phyloP scores from a whole-genome alignment of 2,797 vertebrate species.

The Acanthiza pusilla region DNA sequence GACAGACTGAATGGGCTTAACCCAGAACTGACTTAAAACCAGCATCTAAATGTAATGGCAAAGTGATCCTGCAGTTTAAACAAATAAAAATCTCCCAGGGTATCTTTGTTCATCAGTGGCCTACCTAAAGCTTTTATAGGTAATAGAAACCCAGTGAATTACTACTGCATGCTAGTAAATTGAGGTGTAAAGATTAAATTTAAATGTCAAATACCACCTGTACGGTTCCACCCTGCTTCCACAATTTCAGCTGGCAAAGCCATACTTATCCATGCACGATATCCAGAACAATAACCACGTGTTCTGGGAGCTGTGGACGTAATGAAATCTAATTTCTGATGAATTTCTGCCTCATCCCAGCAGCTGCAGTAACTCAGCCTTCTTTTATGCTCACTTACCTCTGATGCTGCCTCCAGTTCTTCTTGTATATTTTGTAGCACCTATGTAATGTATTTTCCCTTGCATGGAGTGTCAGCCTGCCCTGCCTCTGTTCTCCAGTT shows the following conservation, averaged over 20 bases:
- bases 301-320: neutral
- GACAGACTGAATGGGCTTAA: neutral
- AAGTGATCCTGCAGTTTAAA: neutral
- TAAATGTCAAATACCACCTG: neutral
- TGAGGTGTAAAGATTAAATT: conserved; percentile 27
- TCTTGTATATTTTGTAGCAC: neutral
- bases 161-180: neutral
- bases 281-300: neutral
- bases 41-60: neutral
- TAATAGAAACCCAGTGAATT: neutral
- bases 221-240: neutral
- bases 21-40: neutral
- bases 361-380: neutral
- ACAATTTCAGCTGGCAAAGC: neutral
- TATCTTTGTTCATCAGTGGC: neutral
- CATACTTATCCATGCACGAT: neutral
- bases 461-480: neutral
- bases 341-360: neutral
- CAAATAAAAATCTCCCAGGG: neutral
- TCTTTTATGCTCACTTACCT: neutral
- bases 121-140: neutral
- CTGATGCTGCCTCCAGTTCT: neutral
- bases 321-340: neutral
- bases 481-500: neutral
- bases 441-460: too few species aligned